Evolutionary conservation across 1,140 invertebrate species (phyloP).

Genomic region (Papilio polyxenes): DNA sequence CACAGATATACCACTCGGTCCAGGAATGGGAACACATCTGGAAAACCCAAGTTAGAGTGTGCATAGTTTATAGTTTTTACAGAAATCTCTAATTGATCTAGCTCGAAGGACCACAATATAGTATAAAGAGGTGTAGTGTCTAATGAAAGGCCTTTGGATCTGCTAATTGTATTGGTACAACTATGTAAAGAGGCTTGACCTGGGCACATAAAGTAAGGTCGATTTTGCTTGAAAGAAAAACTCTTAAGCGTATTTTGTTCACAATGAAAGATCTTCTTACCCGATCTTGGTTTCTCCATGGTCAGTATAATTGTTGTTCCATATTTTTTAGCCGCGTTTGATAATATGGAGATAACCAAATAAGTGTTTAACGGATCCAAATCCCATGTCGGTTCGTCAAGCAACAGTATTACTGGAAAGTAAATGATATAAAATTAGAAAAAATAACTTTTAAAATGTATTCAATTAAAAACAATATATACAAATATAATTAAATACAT

Average conservation of each 20-base stretch:
- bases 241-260: neutral
- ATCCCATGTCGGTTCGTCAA: slow-evolving; percentile 95
- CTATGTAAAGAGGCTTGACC: no score
- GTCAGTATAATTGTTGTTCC: slow-evolving; percentile 93
- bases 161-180: no score
- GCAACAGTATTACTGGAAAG: slow-evolving; percentile 87
- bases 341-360: slow-evolving; percentile 94
- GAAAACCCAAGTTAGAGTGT: slow-evolving; percentile 29
- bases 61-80: no score
- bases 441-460: no score
- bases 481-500: slow-evolving; percentile 45
- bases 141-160: no score
- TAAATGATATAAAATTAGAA: slow-evolving; percentile 32
- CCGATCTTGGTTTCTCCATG: slow-evolving; percentile 94
- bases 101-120: no score
- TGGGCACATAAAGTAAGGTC: no score
- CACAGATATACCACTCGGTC: slow-evolving; percentile 92
- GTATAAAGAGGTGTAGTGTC: no score
- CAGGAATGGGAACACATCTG: slow-evolving; percentile 94
- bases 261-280: slow-evolving; percentile 46
- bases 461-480: no score
- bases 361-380: slow-evolving; percentile 95
- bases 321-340: slow-evolving; percentile 94
- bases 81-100: no score
- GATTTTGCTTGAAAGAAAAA: no score